Base-by-base conservation (phyloP, 2,888 invertebrate species). In the Agriopis leucophaearia region DNA sequence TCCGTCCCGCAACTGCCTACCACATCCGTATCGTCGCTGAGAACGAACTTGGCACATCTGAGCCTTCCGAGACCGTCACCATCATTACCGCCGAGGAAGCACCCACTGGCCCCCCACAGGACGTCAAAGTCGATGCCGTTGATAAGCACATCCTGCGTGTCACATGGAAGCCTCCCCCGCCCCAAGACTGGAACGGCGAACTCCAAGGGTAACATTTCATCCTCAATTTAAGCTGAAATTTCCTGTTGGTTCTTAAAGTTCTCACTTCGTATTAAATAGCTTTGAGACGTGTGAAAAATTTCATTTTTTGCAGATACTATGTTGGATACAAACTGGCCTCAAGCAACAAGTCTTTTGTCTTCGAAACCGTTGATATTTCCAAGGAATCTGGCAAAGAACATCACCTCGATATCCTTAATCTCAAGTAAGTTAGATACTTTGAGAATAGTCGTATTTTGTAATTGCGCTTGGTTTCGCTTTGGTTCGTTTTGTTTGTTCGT, bases 61-160 rank as follows among this genome's bases (percentile, higher is more conserved):
- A 97, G 76, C 97, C 98, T 2, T 99, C 99, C 0, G 98, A 98
- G 83, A 97, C 97, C 1, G 98, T 99, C 2, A 97, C 97, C 2
- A 99, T 99, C 74, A 98, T 98, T 72, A 99, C 99, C 38, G 98
- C 98, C 45, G 99, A 99, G 91, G 98, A 99, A 95, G 96, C 96
- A 8, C 97, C 97, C 1, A 96, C 97, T 68, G 97, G 97, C 54
- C 97, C 97, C 69, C 97, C 98, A 52, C 97, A 96, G 72, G 96
- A 96, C 75, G 96, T 97, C 45, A 96, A 97, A 85, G 97, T 98
- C 4, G 98, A 98, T 81, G 97, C 98, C 42, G 95, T 96, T 59
- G 98, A 98, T 86, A 97, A 98, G 85, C 97, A 98, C 74, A 97
- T 97, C 1, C 94, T 98, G 77, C 95, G 97, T 76, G 97, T 98